phyloP scores from a whole-genome alignment of 2,797 vertebrate species.

The Falco naumanni region DNA sequence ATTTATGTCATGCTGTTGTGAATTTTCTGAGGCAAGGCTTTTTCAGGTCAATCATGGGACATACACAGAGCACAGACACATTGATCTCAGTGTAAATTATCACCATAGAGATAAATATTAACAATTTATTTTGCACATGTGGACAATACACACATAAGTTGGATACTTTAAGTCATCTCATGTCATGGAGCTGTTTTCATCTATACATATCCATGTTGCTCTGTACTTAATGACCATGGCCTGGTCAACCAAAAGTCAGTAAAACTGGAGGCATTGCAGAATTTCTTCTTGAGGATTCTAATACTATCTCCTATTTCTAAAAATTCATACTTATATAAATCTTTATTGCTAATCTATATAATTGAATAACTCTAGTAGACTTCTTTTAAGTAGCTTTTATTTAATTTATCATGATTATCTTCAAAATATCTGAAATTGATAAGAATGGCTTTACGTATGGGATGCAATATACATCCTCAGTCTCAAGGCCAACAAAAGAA shows the following conservation, averaged over 20 bases:
- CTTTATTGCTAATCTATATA: neutral
- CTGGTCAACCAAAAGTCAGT: neutral
- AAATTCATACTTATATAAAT: neutral
- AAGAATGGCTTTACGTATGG: neutral
- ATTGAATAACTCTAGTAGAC: neutral
- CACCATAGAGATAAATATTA: neutral
- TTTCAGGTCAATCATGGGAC: neutral
- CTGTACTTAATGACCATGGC: neutral
- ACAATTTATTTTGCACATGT: neutral
- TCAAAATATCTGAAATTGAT: neutral
- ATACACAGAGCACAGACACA: neutral
- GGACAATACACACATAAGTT: neutral
- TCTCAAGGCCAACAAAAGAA: slow-evolving; percentile 27
- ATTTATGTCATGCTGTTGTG: neutral
- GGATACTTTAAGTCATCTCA: neutral
- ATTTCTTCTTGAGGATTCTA: neutral
- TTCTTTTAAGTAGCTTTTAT: slow-evolving; percentile 16
- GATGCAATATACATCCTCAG: neutral
- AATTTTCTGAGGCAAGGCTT: neutral
- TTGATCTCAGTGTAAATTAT: neutral
- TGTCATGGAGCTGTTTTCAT: neutral
- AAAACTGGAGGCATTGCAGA: neutral
- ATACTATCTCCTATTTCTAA: neutral
- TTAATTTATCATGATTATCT: neutral
- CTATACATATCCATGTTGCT: neutral